Base-by-base conservation (phyloP, 2,797 vertebrate genomes). In the Sebastes trivittatus region DNA sequence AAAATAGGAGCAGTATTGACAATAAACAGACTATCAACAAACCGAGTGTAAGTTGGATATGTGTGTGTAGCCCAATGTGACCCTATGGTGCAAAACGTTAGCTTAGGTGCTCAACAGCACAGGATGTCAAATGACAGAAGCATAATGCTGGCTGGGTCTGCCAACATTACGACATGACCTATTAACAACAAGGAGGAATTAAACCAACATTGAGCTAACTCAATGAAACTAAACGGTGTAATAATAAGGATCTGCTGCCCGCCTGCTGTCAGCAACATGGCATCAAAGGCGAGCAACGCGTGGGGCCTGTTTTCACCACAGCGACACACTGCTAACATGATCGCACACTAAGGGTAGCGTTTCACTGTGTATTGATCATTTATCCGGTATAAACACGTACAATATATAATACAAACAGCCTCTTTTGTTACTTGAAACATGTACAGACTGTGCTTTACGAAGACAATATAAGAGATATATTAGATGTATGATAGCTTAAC, bases 261-360 rank as follows among this genome's bases (percentile, higher is more conserved):
- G 59, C 4, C 83, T 77, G 80, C 84, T 89, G 85, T 85, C 86
- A 92, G 87, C 89, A 85, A 84, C 85, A 85, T 84, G 84, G 82
- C 85, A 89, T 86, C 70, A 84, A 82, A 86, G 82, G 75, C 81
- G 80, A 88, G 46, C 78, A 74, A 88, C 88, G 89, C 90, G 81
- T 88, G 89, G 89, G 94, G 93, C 92, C 92, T 80, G 85, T 81
- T 90, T 61, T 46, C 6, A 78, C 72, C 81, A 78, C 72, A 81
- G 58, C 80, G 34, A 46, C 56, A 75, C 27, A 64, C 11, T 13
- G 82, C 82, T 81, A 89, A 75, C 81, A 63, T 29, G 11, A 65
- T 25, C 52, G 23, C 11, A 49, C 46, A 49, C 46, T 49, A 20
- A 49, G 16, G 46, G 18, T 5, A 64, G 22, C 22, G 1, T 62